Conservation (phyloP, 2,888 invertebrate genomes). For the Limnephilus auricula region DNA sequence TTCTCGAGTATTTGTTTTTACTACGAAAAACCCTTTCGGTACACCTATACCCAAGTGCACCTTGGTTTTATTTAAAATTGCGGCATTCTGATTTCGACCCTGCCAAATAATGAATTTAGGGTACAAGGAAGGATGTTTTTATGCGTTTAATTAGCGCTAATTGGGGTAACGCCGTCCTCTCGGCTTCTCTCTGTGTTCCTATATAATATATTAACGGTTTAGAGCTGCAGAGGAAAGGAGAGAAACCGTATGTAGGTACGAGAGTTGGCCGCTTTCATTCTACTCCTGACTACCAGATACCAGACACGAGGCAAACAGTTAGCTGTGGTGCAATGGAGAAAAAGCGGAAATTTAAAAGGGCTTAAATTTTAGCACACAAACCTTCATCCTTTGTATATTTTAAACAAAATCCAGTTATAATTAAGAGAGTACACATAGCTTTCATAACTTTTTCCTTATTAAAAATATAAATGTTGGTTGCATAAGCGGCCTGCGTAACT, state of each 20-base stretch:
- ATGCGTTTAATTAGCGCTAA: conserved; percentile 58
- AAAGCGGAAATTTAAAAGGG: not conserved
- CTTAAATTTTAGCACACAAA: not conserved
- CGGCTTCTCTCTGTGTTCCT: not conserved
- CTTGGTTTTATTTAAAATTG: not conserved
- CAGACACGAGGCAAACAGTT: no score
- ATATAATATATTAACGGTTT: not conserved
- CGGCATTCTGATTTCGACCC: not conserved
- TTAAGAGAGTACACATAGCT: not conserved
- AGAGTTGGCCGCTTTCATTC: not conserved
- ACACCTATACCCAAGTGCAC: not conserved
- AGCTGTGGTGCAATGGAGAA: not conserved
- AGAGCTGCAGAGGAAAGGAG: not conserved
- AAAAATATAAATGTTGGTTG: no score
- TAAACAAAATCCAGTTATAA: no score
- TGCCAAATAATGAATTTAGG: conserved; percentile 27
- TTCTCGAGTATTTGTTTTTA: not conserved
- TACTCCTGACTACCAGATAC: not conserved
- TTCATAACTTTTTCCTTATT: not conserved
- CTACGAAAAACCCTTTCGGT: not conserved
- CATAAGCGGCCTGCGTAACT: no score
- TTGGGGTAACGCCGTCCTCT: conserved; percentile 46
- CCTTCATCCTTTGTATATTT: not conserved
- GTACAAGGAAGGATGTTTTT: conserved; percentile 48
- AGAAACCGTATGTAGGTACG: not conserved